Conservation (phyloP, 1,140 invertebrate species). For the Adelges cooleyi region DNA sequence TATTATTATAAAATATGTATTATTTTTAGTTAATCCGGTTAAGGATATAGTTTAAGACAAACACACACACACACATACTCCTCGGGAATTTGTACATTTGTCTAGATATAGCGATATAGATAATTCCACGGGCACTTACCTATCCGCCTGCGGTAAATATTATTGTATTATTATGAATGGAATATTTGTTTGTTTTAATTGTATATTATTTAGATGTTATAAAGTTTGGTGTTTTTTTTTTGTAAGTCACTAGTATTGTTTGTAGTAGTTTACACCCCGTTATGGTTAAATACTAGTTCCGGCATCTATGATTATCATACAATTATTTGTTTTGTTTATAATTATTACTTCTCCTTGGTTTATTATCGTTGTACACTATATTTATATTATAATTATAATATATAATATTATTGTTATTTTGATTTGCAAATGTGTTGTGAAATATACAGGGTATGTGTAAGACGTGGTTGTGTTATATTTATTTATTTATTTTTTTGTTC, state of each 20-base stretch:
- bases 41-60: not conserved
- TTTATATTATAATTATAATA: too few relatives aligned
- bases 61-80: not conserved
- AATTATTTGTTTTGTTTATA: constrained; percentile 4
- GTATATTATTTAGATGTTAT: too few relatives aligned
- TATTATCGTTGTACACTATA: constrained; percentile 12
- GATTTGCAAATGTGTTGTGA: constrained; percentile 27
- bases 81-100: not conserved
- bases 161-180: too few relatives aligned
- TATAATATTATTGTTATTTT: not conserved
- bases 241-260: constrained; percentile 1
- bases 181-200: too few relatives aligned
- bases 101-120: not conserved
- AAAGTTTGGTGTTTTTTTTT: constrained; percentile 13
- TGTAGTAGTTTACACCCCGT: constrained; percentile 18
- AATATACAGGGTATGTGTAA: constrained; percentile 28
- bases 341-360: not conserved
- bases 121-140: too few relatives aligned
- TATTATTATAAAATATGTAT: too few relatives aligned
- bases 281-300: constrained; percentile 27
- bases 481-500: not conserved
- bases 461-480: not conserved
- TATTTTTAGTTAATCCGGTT: too few relatives aligned
- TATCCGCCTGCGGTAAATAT: too few relatives aligned
- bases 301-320: not conserved